phyloP scores from a whole-genome alignment of 2,113 vertebrate genomes.

The Trematocara unimaculatum region DNA sequence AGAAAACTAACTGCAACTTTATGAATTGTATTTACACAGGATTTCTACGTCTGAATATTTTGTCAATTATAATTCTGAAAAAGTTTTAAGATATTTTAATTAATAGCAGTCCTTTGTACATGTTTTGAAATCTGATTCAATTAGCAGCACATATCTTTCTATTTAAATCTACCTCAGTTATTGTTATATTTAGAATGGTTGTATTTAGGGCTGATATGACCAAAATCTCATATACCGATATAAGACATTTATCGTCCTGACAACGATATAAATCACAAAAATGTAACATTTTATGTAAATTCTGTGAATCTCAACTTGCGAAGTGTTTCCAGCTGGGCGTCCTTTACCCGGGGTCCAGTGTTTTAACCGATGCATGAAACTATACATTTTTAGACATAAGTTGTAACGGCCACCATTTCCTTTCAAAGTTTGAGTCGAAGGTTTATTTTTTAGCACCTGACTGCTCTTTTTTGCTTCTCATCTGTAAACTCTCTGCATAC shows the following conservation, averaged over 20 bases:
- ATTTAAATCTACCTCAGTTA: background rate
- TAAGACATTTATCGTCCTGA: background rate
- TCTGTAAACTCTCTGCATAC: background rate
- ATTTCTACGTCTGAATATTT: too few species aligned
- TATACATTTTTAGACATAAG: background rate
- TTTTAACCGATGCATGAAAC: background rate
- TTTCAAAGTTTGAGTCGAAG: background rate
- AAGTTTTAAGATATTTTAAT: background rate
- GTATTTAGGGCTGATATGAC: background rate
- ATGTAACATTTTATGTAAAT: background rate
- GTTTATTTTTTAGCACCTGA: background rate
- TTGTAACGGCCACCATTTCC: background rate
- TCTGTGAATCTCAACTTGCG: background rate
- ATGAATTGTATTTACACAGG: background rate
- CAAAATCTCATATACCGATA: background rate
- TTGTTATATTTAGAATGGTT: background rate
- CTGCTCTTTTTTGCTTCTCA: background rate
- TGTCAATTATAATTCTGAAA: background rate
- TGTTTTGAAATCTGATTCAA: background rate
- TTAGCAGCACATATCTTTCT: background rate
- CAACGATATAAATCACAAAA: background rate
- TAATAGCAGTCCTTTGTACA: background rate
- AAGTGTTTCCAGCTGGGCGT: background rate
- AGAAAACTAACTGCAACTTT: background rate
- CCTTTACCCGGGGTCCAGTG: background rate